These are phyloP conservation scores for Leptinotarsa peninsularis DNA, from an alignment of 2,888 invertebrate species.

Conservation along the genomic window DNA sequence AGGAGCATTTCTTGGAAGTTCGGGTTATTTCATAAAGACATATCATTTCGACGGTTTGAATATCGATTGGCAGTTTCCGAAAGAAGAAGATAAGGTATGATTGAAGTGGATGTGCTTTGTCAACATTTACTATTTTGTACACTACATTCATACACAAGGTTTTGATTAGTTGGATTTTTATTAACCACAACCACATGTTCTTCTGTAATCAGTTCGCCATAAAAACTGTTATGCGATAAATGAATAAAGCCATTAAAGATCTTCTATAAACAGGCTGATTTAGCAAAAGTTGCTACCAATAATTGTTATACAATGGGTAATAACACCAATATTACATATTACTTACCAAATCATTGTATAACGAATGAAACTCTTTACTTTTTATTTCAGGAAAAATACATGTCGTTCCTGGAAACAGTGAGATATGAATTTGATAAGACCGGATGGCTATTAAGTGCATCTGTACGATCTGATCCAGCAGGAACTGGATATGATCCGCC, in stretches of 20 bases:
- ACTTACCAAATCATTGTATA: too few species aligned
- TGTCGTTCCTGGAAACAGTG: constrained; percentile 41
- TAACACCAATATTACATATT: too few species aligned
- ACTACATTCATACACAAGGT: too few species aligned
- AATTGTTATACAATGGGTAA: too few species aligned
- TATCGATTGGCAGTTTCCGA: constrained; percentile 55
- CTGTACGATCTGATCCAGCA: constrained; percentile 44
- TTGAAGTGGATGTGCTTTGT: not conserved
- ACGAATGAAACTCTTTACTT: not conserved
- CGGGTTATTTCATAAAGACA: constrained; percentile 47
- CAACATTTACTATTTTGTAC: not conserved
- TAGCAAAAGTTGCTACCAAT: too few species aligned
- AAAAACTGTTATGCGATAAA: too few species aligned
- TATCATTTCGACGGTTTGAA: constrained; percentile 55
- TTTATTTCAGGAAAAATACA: constrained; percentile 45
- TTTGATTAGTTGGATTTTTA: too few species aligned
- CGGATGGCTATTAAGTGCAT: constrained; percentile 48
- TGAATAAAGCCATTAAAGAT: too few species aligned
- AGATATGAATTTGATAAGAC: constrained; percentile 42
- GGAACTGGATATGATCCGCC: constrained; percentile 50
- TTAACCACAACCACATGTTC: too few species aligned
- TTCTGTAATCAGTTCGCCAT: too few species aligned
- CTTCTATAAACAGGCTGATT: too few species aligned
- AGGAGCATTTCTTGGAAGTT: constrained; percentile 50
- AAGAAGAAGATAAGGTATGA: constrained; percentile 44